Evolutionary conservation across 2,888 invertebrate genomes (phyloP).

Genomic region (Aplocera efformata): DNA sequence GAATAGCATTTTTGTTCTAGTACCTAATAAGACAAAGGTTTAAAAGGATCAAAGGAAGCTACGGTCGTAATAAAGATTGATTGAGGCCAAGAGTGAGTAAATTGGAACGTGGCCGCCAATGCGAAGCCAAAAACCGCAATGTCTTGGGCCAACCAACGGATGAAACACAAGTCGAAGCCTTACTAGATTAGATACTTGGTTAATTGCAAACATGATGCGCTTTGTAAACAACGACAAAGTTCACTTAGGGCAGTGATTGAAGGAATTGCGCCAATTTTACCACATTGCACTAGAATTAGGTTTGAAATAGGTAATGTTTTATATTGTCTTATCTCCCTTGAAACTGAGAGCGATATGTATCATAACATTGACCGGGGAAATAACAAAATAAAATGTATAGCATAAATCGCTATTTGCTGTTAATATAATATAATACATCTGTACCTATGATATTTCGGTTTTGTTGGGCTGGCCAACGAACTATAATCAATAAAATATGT

Average conservation of each 20-base stretch:
- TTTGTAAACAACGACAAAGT: constrained; percentile 5
- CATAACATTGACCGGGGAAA: no score
- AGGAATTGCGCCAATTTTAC: neutral
- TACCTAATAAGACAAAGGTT: constrained; percentile 23
- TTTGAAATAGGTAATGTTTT: no score
- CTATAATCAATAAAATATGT: no score
- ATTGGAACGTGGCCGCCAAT: constrained; percentile 42
- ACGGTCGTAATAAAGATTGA: constrained; percentile 35
- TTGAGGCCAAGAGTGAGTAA: constrained; percentile 30
- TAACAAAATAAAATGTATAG: no score
- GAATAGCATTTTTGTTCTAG: constrained; percentile 36
- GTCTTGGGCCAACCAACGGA: constrained; percentile 40
- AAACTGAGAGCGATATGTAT: no score
- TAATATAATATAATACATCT: no score
- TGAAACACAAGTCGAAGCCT: constrained; percentile 56
- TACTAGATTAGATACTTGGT: constrained; percentile 41
- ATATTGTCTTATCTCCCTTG: no score
- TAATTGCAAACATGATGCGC: constrained; percentile 33
- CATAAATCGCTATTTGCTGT: no score
- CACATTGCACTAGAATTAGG: no score
- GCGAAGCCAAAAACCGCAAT: constrained; percentile 50
- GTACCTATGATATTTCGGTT: no score
- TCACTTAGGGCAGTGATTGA: neutral
- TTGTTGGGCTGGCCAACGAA: no score
- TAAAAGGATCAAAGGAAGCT: constrained; percentile 34